Percentiles rank a stretch among this genome's conserved stretches.
Evolutionary conservation across 2,888 invertebrate species (phyloP).

Genomic region (Orthosia gracilis): DNA sequence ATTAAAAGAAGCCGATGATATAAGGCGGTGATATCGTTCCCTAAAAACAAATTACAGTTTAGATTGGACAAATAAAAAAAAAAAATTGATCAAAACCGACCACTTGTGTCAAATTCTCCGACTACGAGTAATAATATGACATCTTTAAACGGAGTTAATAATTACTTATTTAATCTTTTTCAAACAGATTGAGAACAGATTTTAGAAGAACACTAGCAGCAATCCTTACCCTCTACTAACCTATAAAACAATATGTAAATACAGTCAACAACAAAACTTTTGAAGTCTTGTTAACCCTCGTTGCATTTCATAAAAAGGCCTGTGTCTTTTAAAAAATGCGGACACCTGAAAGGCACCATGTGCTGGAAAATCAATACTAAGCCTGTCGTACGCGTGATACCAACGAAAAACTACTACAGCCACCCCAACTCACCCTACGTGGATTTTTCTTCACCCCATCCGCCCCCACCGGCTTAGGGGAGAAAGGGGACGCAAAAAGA

Average conservation of each 20-base stretch:
- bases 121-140: background rate
- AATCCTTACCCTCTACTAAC: background rate
- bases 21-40: too few relatives aligned
- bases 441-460: conserved; percentile 86
- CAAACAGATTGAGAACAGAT: background rate
- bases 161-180: too few relatives aligned
- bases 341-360: conserved; percentile 86
- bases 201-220: background rate
- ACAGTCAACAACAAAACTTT: background rate
- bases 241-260: background rate
- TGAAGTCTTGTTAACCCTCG: background rate
- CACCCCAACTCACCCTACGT: conserved; percentile 74
- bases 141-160: background rate
- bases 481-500: conserved; percentile 88
- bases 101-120: background rate
- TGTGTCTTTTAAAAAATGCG: conserved; percentile 71
- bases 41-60: too few relatives aligned
- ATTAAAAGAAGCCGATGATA: too few relatives aligned
- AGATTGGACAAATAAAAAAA: too few relatives aligned
- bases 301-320: conserved; percentile 8
- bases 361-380: conserved; percentile 89
- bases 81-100: background rate
- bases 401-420: conserved; percentile 89
- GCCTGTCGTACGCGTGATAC: conserved; percentile 90
- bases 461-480: conserved; percentile 82